These are phyloP conservation scores for Oopsacas minuta DNA, from an alignment of 37 sponge, comb jelly and placozoan genomes.

Conservation along the genomic window DNA sequence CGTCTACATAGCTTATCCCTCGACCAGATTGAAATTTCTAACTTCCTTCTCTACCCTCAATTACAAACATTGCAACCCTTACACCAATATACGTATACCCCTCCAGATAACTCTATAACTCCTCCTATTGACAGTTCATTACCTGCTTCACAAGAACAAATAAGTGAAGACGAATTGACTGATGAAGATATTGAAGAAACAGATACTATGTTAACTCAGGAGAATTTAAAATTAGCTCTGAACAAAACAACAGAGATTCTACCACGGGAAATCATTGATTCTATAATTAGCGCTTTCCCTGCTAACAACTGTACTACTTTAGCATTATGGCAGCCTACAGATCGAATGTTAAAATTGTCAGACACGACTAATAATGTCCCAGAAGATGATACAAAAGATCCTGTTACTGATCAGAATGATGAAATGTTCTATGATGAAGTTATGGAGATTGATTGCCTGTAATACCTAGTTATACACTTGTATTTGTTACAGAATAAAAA, in stretches of 20 bases:
- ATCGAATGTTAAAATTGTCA: not conserved
- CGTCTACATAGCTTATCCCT: not conserved
- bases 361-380: not conserved
- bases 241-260: conserved; percentile 17
- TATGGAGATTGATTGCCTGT: not conserved
- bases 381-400: not conserved
- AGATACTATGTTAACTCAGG: not conserved
- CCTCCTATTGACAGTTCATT: not conserved
- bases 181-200: not conserved
- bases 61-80: not conserved
- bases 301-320: not conserved
- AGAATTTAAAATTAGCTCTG: not conserved
- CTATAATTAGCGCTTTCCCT: not conserved
- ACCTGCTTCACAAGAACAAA: too few relatives aligned
- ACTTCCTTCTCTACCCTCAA: not conserved
- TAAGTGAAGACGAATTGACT: not conserved
- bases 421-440: not conserved
- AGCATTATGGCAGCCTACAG: not conserved
- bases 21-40: not conserved
- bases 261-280: not conserved
- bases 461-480: too few relatives aligned
- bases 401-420: not conserved
- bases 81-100: not conserved
- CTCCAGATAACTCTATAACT: not conserved
- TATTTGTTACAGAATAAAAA: too few relatives aligned